Evolutionary conservation across 2,888 invertebrate species (phyloP), one percentile per base, ranked within the genome.

Genomic region (Eurytoma adleriae): DNA sequence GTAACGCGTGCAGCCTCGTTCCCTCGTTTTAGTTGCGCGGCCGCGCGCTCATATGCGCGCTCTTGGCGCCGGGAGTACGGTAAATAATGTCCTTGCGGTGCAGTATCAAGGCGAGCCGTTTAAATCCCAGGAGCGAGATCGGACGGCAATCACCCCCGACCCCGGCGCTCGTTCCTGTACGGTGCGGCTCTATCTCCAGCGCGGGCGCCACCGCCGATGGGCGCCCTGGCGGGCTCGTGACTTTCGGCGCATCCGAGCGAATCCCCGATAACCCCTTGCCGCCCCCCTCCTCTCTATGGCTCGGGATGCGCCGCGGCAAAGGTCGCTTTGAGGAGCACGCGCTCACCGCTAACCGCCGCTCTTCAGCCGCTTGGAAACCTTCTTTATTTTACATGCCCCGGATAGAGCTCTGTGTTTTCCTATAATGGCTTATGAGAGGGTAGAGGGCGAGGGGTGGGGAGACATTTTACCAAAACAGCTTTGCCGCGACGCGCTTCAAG

Each of bases 81-180:
- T 84, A 84, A 85, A 84, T 85, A 85, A 85, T 82, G 84, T 84
- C 85, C 75, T 78, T 75, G 79, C 78, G 79, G 71, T 62, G 70
- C 54, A 71, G 82, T 84, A 83, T 84, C 83, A 83, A 78, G 82
- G 83, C 80, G 68, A 48, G 80, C 83, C 83, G 82, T 83, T 83
- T 82, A 82, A 84, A 83, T 83, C 85, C 85, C 84, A 71, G 61
- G 82, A 84, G 84, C 78, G 79, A 84, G 83, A 84, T 84, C 83
- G 83, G 83, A 80, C 83, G 82, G 80, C 83, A 84, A 82, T 83
- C 83, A 82, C 81, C 68, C 72, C 18, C 13, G 4, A 61, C 1
- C 54, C 48, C 77, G 14, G 40, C 40, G 40, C 52, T 52, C 56
- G 1, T 18, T 18, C 56, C 48, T 30, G 10, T 13, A 69, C 62